Percentiles rank a stretch among this genome's conserved stretches.
Conservation (phyloP, 2,888 invertebrate genomes). For the Cataglyphis altisquamis region DNA sequence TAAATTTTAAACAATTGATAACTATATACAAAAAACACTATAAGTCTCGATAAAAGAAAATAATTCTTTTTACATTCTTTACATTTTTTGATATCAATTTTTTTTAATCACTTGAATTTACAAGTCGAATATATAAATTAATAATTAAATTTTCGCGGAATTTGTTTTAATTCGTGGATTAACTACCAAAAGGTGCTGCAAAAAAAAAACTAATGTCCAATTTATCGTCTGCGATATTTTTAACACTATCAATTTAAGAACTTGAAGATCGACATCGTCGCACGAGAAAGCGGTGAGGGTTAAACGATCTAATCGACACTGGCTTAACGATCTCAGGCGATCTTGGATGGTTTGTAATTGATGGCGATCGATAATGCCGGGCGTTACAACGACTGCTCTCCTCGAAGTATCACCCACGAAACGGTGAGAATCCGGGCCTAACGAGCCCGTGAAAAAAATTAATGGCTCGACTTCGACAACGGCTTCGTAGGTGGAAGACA, state of each 20-base stretch:
- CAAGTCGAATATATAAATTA: neutral
- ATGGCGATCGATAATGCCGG: constrained; percentile 78
- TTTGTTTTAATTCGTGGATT: neutral
- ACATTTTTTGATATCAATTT: neutral
- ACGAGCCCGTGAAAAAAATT: constrained; percentile 79
- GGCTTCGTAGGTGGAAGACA: constrained; percentile 64
- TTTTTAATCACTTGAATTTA: neutral
- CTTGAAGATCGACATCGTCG: neutral
- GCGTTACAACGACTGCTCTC: constrained; percentile 24
- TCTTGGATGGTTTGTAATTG: constrained; percentile 76
- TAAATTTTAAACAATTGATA: neutral
- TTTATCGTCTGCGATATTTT: neutral
- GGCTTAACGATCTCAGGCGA: constrained; percentile 78
- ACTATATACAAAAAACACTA: neutral
- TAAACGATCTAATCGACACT: constrained; percentile 78
- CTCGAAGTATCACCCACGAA: constrained; percentile 76
- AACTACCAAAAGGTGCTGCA: no score
- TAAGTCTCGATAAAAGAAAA: neutral
- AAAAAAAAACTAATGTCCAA: neutral
- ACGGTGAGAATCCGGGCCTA: constrained; percentile 78
- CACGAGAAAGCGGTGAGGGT: constrained; percentile 52
- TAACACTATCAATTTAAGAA: constrained; percentile 28
- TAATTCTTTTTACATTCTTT: neutral
- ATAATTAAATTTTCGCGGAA: neutral
- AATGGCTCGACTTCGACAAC: constrained; percentile 76